These are phyloP conservation scores for Lagria hirta DNA, from an alignment of 2,888 invertebrate species.

Conservation along the genomic window DNA sequence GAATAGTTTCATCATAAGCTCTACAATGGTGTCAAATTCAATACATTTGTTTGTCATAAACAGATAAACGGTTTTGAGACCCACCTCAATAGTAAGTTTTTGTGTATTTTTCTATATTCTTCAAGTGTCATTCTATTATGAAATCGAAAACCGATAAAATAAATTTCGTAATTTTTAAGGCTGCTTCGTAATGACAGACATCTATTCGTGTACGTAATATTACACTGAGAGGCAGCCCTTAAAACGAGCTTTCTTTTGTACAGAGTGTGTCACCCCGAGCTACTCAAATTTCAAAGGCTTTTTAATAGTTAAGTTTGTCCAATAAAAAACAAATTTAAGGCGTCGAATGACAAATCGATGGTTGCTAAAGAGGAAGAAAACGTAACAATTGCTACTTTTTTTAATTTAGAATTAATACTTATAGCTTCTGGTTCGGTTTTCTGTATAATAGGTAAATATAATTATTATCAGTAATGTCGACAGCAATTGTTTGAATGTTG, in stretches of 20 bases:
- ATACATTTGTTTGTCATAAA: slow-evolving; percentile 20
- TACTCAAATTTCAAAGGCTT: slow-evolving; percentile 46
- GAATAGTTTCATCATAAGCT: too few species aligned
- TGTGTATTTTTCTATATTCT: too few species aligned
- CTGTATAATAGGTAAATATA: too few species aligned
- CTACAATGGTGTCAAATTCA: slow-evolving; percentile 19
- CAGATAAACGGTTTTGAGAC: slow-evolving; percentile 15
- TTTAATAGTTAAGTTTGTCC: slow-evolving; percentile 47
- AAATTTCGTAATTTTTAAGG: slow-evolving; percentile 31
- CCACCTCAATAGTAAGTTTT: too few species aligned
- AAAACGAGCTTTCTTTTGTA: slow-evolving; percentile 51
- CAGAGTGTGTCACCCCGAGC: slow-evolving; percentile 43
- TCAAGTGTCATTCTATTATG: slow-evolving; percentile 18
- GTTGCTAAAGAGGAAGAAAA: too few species aligned
- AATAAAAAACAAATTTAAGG: slow-evolving; percentile 48
- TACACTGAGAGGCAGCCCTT: slow-evolving; percentile 51
- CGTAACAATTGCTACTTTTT: too few species aligned
- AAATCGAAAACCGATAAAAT: slow-evolving; percentile 13
- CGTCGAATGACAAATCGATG: slow-evolving; percentile 40
- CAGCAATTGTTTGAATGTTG: too few species aligned
- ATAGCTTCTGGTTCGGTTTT: too few species aligned
- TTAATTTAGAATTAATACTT: too few species aligned
- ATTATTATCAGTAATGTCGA: too few species aligned
- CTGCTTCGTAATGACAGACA: slow-evolving; percentile 45
- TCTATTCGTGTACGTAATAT: slow-evolving; percentile 44